phyloP scores from a whole-genome alignment of 2,888 invertebrate genomes.

The Clanis bilineata region DNA sequence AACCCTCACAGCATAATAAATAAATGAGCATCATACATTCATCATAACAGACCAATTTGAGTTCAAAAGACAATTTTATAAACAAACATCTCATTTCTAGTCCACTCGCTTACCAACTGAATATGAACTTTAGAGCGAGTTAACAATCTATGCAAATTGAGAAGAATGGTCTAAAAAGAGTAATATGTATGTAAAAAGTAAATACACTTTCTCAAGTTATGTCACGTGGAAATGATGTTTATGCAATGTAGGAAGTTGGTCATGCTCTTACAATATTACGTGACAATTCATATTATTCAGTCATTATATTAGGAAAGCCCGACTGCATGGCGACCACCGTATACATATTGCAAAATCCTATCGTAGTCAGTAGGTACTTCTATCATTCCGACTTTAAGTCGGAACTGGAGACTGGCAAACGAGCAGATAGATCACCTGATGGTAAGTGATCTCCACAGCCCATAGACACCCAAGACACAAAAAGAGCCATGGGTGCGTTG shows the following conservation, averaged over 20 bases:
- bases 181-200: background rate
- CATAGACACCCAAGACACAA: no score
- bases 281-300: background rate
- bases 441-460: no score
- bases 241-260: constrained; percentile 1
- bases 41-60: background rate
- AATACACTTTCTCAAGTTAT: constrained; percentile 6
- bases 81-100: background rate
- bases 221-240: background rate
- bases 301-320: background rate
- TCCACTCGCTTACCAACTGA: background rate
- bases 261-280: background rate
- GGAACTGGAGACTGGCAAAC: no score
- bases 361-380: no score
- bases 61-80: background rate
- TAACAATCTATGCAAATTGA: background rate
- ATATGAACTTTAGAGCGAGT: background rate
- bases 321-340: no score
- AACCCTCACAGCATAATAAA: background rate
- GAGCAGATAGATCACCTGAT: no score
- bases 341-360: no score
- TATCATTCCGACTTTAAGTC: no score
- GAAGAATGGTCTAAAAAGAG: background rate
- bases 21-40: background rate
- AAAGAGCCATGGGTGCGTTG: no score